phyloP scores from a whole-genome alignment of 2,797 vertebrate species.

The Chromobotia macracanthus region DNA sequence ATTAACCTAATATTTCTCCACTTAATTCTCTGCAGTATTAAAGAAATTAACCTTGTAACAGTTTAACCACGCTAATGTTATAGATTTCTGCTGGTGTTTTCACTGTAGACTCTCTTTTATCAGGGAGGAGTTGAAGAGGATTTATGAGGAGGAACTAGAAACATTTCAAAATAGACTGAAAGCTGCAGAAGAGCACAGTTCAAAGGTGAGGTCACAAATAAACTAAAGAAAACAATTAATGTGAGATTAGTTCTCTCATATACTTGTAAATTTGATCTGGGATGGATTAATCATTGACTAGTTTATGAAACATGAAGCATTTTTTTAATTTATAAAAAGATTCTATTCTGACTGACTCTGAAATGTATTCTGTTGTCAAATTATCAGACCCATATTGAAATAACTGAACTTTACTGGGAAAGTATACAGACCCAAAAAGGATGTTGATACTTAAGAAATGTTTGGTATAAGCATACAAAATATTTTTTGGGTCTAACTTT shows the following conservation, averaged over 20 bases:
- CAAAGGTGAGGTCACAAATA: slow-evolving; percentile 56
- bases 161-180: slow-evolving; percentile 71
- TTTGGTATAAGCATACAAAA: too few relatives aligned
- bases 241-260: not conserved
- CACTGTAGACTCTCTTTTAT: slow-evolving; percentile 50
- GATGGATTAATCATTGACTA: not conserved
- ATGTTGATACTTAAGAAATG: too few relatives aligned
- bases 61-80: not conserved
- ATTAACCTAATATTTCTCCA: slow-evolving; percentile 1
- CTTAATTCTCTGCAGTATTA: slow-evolving; percentile 10
- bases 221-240: not conserved
- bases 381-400: too few relatives aligned
- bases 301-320: too few relatives aligned
- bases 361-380: too few relatives aligned
- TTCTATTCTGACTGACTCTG: too few relatives aligned
- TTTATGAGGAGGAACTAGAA: slow-evolving; percentile 77
- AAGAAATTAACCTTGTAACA: not conserved
- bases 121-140: slow-evolving; percentile 77
- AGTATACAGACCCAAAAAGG: too few relatives aligned
- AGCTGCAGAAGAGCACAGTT: slow-evolving; percentile 61
- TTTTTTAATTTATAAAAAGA: too few relatives aligned
- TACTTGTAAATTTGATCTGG: not conserved
- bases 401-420: too few relatives aligned
- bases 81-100: not conserved
- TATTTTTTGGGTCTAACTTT: too few relatives aligned